Evolutionary conservation across 2,113 vertebrate genomes (phyloP).

Genomic region (Falco punctatus): DNA sequence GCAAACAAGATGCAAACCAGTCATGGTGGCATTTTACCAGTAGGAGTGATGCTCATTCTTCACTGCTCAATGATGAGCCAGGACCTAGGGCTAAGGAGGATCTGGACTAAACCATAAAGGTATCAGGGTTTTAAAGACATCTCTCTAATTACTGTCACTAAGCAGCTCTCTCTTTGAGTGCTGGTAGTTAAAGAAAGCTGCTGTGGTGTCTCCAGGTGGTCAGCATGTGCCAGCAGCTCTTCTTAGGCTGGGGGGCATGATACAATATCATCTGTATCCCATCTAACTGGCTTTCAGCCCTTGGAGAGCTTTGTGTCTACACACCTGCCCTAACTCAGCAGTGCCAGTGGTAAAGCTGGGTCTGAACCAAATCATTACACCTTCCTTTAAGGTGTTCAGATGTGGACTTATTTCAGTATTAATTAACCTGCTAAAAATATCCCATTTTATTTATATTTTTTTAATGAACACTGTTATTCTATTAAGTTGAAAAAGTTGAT

Average conservation of each 20-base stretch:
- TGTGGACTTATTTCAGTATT: not conserved
- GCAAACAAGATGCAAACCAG: not conserved
- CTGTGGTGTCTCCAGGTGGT: not conserved
- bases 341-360: not conserved
- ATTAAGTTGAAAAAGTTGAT: conserved; percentile 36
- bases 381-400: not conserved
- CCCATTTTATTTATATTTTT: not conserved
- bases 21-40: not conserved
- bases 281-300: not conserved
- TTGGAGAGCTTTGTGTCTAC: not conserved
- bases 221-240: not conserved
- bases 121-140: not conserved
- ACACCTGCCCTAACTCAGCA: not conserved
- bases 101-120: not conserved
- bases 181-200: not conserved
- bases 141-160: not conserved
- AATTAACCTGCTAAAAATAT: not conserved
- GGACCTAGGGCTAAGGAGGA: not conserved
- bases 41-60: not conserved
- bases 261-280: not conserved
- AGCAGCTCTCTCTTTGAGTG: not conserved
- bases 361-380: not conserved
- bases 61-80: not conserved
- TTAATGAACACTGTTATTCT: conserved; percentile 23
- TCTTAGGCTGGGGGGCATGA: not conserved